Base-by-base conservation (phyloP, 1,140 invertebrate species). In the Temnothorax longispinosus region DNA sequence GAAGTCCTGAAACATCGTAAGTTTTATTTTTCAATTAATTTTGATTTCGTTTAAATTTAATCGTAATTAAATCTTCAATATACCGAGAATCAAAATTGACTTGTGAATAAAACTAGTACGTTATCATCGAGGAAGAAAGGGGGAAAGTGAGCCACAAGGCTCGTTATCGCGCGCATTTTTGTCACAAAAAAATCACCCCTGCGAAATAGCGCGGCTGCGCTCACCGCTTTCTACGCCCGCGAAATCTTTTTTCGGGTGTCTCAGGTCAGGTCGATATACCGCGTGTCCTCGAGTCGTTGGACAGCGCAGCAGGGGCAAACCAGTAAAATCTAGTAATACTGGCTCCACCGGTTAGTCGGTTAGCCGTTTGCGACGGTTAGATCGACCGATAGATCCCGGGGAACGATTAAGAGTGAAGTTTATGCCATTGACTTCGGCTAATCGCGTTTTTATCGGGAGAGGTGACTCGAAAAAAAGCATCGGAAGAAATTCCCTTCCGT, bases 311-410 rank as follows among this genome's bases (percentile, higher is more conserved):
- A 75, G 76, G 85, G 65, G 27, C 47, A 78, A 89, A 87, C 89
- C 86, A 87, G 89, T 89, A 62, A 89, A 87, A 90, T 90, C 89
- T 90, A 86, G 89, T 90, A 89, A 87, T 90, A 90, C 86, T 90
- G 80, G 89, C 85, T 87, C 35, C 64, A 90, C 89, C 78, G 89
- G 89, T 89, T 89, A 21, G 56, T 41, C 56, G 44, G 56, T 75
- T 85, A 65, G 47, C 41, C 56, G 32, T 84, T 27, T 75, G 56
- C n/a, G 69, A 84, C 56, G 32, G 80, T 84, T 84, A 84, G 80
- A 84, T 75, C 54, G 13, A 38, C 69, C 32, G 69, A 84, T 74
- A 84, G 80, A 84, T 84, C 80, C 69, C 69, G 13, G 74, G 54
- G 10, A 56, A 27, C 41, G 50, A 47, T 74, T 69, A 69, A 15